Base-by-base conservation (phyloP, 1,140 invertebrate genomes). In the Bicyclus anynana region DNA sequence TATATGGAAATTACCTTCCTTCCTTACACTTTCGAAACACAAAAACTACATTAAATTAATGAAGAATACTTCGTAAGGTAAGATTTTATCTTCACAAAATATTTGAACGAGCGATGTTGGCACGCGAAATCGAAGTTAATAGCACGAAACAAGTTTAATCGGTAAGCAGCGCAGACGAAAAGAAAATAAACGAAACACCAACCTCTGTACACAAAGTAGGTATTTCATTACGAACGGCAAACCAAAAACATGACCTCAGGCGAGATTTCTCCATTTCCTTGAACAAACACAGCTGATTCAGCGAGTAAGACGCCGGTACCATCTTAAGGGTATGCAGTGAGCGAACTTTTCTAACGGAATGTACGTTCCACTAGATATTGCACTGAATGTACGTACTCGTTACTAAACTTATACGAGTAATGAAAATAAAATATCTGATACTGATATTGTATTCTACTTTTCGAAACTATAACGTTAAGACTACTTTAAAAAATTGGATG, bases 121-220 rank as follows among this genome's bases (percentile, higher is more conserved):
- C 49, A 52, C 51, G 44, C 61, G 57, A 65, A 66, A 70, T 70
- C 55, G 60, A 70, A 78, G 69, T 69, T 65, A 70, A 79, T 71
- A 64, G 63, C 58, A 72, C 55, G 51, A 60, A 57, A 61, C 65
- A 69, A 78, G 66, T 71, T 66, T 66, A 59, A 64, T 69, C 59
- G 57, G 48, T 54, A 63, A 42, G 38, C 53, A 33, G 44, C 49
- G 53, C 59, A 44, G 52, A 35, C 44, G 64, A 60, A 59, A 77
- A 66, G 49, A 70, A 79, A 81, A 81, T 81, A 82, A 82, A 72
- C 59, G 58, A 74, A 80, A 80, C 80, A 74, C 74, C 76, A 74
- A 74, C 64, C 61, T 49, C 58, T 53, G 72, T 69, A 74, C 76
- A 74, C 73, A 72, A 77, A 80, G 73, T n/a, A n/a, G n/a, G n/a